Conservation (phyloP, 2,888 invertebrate genomes). For the Acronicta psi region DNA sequence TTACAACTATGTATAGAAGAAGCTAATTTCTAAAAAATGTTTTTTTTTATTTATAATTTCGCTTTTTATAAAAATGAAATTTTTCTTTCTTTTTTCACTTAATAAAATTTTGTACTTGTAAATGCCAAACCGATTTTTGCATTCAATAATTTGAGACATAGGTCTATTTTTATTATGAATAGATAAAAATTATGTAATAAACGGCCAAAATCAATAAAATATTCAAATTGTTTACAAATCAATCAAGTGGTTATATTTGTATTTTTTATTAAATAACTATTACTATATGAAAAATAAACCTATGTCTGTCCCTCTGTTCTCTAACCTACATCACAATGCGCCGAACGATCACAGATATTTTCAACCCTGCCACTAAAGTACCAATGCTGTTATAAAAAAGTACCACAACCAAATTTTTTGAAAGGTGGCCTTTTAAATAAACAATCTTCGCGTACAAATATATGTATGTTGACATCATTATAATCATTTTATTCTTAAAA, state of each 20-base stretch:
- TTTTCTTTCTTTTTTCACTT: conserved; percentile 57
- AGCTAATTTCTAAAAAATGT: conserved; percentile 35
- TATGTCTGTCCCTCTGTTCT: conserved; percentile 36
- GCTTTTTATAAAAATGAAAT: conserved; percentile 62
- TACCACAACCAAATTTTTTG: not conserved
- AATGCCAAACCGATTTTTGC: conserved; percentile 70
- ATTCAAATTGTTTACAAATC: too few relatives aligned
- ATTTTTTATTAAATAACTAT: too few relatives aligned
- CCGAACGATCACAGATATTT: conserved; percentile 83
- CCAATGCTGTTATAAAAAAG: conserved; percentile 59
- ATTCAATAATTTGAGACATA: conserved; percentile 44
- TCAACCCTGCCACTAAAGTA: conserved; percentile 72
- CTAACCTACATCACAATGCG: conserved; percentile 81
- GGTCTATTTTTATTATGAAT: conserved; percentile 22
- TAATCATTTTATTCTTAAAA: too few relatives aligned
- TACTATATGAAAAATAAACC: conserved; percentile 41
- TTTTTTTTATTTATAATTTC: conserved; percentile 42
- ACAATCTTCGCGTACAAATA: too few relatives aligned
- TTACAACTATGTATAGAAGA: conserved; percentile 56
- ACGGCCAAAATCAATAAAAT: too few relatives aligned
- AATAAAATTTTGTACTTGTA: conserved; percentile 86
- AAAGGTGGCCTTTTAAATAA: too few relatives aligned
- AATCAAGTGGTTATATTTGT: too few relatives aligned
- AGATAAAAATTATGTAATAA: not conserved
- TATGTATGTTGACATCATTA: too few relatives aligned